Percentiles rank a stretch among this genome's conserved stretches.
Conservation (phyloP, 2,797 vertebrate genomes). For the Tolypeutes matacus region DNA sequence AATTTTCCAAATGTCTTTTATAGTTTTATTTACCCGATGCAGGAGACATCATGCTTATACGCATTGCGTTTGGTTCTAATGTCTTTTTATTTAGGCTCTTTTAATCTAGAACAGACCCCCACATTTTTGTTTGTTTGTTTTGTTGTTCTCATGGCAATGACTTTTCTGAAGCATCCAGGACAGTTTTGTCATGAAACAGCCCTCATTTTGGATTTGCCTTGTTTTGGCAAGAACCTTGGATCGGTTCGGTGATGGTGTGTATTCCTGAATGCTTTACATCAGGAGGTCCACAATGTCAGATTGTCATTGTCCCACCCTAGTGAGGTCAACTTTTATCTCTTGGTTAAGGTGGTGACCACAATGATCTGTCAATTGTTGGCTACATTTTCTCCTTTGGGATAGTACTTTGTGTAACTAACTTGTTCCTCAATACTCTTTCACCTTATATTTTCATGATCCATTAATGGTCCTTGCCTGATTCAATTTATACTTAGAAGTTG, state of each 20-base stretch:
- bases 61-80: not conserved
- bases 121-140: not conserved
- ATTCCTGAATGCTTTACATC: not conserved
- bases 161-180: not conserved
- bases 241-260: not conserved
- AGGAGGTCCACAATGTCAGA: not conserved
- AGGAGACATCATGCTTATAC: not conserved
- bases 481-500: not conserved
- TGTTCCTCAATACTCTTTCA: not conserved
- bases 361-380: not conserved
- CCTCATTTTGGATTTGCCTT: not conserved
- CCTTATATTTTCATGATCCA: not conserved
- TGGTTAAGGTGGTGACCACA: not conserved
- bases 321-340: not conserved
- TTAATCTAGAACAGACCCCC: not conserved
- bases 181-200: not conserved
- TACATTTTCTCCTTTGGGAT: not conserved
- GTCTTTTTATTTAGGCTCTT: not conserved
- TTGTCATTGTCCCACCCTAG: not conserved
- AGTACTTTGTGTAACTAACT: not conserved
- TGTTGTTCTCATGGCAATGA: not conserved
- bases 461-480: not conserved
- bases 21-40: not conserved
- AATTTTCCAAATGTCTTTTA: not conserved
- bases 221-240: not conserved